Conservation (phyloP, 2,888 invertebrate genomes). For the Philopedon plagiatum region DNA sequence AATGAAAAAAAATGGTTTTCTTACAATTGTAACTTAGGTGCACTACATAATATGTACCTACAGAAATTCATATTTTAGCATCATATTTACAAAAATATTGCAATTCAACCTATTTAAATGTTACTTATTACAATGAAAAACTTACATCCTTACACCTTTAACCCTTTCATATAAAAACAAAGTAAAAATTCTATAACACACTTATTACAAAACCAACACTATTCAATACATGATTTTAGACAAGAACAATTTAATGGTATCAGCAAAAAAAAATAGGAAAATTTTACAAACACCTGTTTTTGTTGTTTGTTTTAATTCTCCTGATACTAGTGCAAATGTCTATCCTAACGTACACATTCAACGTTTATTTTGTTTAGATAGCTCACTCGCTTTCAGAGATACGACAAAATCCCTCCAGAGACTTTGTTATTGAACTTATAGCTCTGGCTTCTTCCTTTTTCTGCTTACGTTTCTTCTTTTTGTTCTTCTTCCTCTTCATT, state of each 20-base stretch:
- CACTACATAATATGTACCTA: too few relatives aligned
- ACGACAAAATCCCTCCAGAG: slow-evolving; percentile 62
- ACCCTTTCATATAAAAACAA: slow-evolving; percentile 3
- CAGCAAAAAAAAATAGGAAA: too few relatives aligned
- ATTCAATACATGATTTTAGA: slow-evolving; percentile 4
- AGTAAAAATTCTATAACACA: neutral
- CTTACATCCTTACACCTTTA: neutral
- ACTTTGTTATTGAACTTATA: slow-evolving; percentile 61
- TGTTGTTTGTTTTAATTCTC: neutral
- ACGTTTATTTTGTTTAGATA: neutral
- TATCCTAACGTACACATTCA: neutral
- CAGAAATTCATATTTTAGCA: too few relatives aligned
- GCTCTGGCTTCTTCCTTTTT: slow-evolving; percentile 58
- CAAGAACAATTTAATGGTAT: neutral
- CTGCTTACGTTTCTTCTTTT: slow-evolving; percentile 56
- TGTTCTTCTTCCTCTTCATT: slow-evolving; percentile 54
- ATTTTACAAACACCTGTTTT: too few relatives aligned
- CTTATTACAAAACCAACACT: neutral
- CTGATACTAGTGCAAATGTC: neutral
- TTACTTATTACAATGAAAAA: neutral
- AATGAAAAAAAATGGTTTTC: neutral
- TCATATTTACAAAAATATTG: neutral
- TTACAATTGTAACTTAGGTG: too few relatives aligned
- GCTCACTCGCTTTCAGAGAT: slow-evolving; percentile 62
- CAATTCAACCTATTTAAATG: neutral